phyloP scores from a whole-genome alignment of 2,888 invertebrate genomes.

The Copidosoma aretas region DNA sequence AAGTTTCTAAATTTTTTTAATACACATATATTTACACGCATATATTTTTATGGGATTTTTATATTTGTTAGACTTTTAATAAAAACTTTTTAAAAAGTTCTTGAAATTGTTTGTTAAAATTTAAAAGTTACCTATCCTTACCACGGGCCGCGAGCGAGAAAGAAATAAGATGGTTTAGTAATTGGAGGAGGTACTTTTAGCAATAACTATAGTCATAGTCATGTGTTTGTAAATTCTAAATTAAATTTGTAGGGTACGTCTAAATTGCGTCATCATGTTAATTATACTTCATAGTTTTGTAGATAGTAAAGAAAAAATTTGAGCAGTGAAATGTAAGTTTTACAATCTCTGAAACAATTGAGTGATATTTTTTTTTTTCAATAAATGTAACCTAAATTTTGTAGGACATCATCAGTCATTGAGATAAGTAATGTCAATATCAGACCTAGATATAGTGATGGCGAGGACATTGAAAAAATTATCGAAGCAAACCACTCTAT shows the following conservation, averaged over 20 bases:
- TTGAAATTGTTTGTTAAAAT: background rate
- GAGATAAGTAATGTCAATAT: slow-evolving; percentile 36
- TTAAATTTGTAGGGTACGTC: slow-evolving; percentile 10
- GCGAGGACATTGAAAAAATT: slow-evolving; percentile 20
- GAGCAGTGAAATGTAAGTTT: slow-evolving; percentile 36
- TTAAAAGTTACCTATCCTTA: background rate
- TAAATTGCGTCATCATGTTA: slow-evolving; percentile 13
- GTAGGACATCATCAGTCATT: slow-evolving; percentile 34
- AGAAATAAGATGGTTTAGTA: too few relatives aligned
- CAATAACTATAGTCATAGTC: too few relatives aligned
- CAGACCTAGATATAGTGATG: slow-evolving; percentile 29
- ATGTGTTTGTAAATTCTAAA: slow-evolving; percentile 8
- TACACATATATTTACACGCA: background rate
- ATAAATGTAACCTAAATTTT: slow-evolving; percentile 29
- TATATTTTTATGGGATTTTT: background rate
- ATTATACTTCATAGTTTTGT: slow-evolving; percentile 31
- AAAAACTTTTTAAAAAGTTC: background rate
- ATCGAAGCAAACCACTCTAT: slow-evolving; percentile 40
- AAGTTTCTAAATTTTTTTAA: background rate
- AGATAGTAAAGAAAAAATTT: slow-evolving; percentile 17
- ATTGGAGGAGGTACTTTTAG: too few relatives aligned
- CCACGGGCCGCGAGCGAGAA: background rate
- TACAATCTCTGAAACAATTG: background rate
- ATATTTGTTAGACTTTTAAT: slow-evolving; percentile 9
- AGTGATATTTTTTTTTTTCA: background rate